Evolutionary conservation across 2,113 vertebrate genomes (phyloP).

Genomic region (Clarias gariepinus): DNA sequence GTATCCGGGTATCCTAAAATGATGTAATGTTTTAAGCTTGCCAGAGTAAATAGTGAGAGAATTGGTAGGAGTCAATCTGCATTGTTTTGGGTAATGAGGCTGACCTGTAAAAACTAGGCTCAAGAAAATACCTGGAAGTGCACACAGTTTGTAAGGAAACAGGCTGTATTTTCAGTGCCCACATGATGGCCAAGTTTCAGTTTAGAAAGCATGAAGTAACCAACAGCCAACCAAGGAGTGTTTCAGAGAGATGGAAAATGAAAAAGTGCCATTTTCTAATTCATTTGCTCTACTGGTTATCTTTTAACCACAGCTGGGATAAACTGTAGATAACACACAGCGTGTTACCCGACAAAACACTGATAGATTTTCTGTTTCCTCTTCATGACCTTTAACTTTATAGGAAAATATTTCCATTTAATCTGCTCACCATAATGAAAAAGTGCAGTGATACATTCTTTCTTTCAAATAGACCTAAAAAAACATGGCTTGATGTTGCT

Average conservation of each 20-base stretch:
- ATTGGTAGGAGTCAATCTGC: conserved; percentile 1
- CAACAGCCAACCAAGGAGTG: neutral
- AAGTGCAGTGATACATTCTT: neutral
- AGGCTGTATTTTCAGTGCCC: neutral
- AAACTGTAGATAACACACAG: neutral
- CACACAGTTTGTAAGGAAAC: conserved; percentile 36
- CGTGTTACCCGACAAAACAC: neutral
- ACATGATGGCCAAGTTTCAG: neutral
- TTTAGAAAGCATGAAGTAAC: conserved; percentile 32
- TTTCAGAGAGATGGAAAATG: neutral
- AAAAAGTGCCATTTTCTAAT: conserved; percentile 10
- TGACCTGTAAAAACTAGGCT: conserved; percentile 15
- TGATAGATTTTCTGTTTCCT: neutral
- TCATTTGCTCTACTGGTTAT: neutral
- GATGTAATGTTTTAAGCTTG: conserved; percentile 8
- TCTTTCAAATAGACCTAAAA: neutral
- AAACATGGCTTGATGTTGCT: neutral
- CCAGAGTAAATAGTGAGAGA: conserved; percentile 25
- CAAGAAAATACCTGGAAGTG: conserved; percentile 49
- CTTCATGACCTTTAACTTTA: neutral
- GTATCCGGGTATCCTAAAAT: neutral
- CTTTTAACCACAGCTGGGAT: neutral
- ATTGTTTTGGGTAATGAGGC: conserved; percentile 23
- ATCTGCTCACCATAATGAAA: neutral
- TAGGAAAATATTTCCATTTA: neutral